These are phyloP conservation scores for Drosophila arawakana DNA, from an alignment of 1,140 invertebrate genomes.

Conservation along the genomic window DNA sequence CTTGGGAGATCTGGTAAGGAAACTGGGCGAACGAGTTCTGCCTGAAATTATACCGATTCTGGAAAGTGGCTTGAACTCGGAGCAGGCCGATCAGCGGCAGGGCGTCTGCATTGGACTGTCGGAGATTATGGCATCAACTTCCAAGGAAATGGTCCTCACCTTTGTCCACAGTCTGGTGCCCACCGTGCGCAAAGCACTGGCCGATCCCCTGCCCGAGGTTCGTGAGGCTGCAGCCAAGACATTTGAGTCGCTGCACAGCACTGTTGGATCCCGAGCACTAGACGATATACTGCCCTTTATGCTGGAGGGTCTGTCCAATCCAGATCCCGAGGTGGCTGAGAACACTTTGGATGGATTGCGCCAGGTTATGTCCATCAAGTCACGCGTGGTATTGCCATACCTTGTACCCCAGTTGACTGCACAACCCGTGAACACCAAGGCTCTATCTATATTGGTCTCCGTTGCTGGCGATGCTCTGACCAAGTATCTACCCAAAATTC, in stretches of 20 bases:
- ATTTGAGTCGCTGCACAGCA: slow-evolving; percentile 97
- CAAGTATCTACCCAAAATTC: slow-evolving; percentile 94
- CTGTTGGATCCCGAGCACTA: slow-evolving; percentile 96
- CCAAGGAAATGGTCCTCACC: slow-evolving; percentile 96
- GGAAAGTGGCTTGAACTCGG: slow-evolving; percentile 95
- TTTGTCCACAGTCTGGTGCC: slow-evolving; percentile 98
- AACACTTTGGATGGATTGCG: slow-evolving; percentile 96
- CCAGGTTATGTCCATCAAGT: slow-evolving; percentile 99
- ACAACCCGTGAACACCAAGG: slow-evolving; percentile 95
- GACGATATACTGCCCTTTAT: slow-evolving; percentile 98
- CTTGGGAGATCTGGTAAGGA: slow-evolving; percentile 98
- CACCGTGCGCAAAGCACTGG: slow-evolving; percentile 96
- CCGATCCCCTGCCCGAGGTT: slow-evolving; percentile 96
- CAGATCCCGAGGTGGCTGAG: slow-evolving; percentile 90
- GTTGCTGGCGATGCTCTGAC: slow-evolving; percentile 98
- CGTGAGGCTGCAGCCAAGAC: slow-evolving; percentile 97
- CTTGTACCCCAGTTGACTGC: slow-evolving; percentile 97
- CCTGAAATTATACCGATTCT: slow-evolving; percentile 99
- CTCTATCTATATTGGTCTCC: slow-evolving; percentile 95
- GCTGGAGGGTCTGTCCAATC: slow-evolving; percentile 93
- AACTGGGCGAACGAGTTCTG: slow-evolving; percentile 98
- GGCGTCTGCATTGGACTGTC: slow-evolving; percentile 99
- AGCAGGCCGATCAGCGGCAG: slow-evolving; percentile 96
- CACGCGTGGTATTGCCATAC: slow-evolving; percentile 97
- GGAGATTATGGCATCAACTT: slow-evolving; percentile 99